Percentiles rank a stretch among this genome's conserved stretches.
These are phyloP conservation scores for Eristalinus aeneus DNA, from an alignment of 2,888 invertebrate genomes.

Conservation along the genomic window DNA sequence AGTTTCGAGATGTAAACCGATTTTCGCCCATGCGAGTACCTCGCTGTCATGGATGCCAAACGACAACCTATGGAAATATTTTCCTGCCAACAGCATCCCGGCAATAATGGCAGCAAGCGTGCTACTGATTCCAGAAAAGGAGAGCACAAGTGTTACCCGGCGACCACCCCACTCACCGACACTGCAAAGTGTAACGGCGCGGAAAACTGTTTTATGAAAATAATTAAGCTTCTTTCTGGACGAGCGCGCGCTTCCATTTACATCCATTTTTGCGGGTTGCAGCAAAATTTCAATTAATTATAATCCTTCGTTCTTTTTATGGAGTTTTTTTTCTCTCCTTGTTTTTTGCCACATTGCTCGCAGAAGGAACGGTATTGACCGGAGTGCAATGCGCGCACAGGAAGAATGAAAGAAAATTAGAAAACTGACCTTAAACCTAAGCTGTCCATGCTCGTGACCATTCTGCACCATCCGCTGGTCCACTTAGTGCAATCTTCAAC, in stretches of 20 bases:
- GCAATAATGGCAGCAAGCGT: not conserved
- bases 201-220: slow-evolving; percentile 64
- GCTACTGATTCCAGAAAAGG: not conserved
- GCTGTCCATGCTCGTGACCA: slow-evolving; percentile 4
- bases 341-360: not conserved
- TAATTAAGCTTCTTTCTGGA: slow-evolving; percentile 62
- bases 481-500: too few relatives aligned
- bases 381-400: not conserved
- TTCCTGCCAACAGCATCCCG: not conserved
- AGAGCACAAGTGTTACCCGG: not conserved
- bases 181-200: slow-evolving; percentile 37
- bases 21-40: not conserved
- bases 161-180: not conserved
- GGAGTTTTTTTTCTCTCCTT: not conserved
- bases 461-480: not conserved
- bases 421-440: slow-evolving; percentile 52
- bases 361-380: not conserved
- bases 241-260: slow-evolving; percentile 64
- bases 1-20: not conserved
- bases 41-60: not conserved
- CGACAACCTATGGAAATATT: not conserved
- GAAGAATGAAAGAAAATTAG: slow-evolving; percentile 41
- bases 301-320: slow-evolving; percentile 37
- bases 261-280: slow-evolving; percentile 53
- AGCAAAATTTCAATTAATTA: slow-evolving; percentile 68